Evolutionary conservation across 2,888 invertebrate species (phyloP).

Genomic region (Dione vanillae): DNA sequence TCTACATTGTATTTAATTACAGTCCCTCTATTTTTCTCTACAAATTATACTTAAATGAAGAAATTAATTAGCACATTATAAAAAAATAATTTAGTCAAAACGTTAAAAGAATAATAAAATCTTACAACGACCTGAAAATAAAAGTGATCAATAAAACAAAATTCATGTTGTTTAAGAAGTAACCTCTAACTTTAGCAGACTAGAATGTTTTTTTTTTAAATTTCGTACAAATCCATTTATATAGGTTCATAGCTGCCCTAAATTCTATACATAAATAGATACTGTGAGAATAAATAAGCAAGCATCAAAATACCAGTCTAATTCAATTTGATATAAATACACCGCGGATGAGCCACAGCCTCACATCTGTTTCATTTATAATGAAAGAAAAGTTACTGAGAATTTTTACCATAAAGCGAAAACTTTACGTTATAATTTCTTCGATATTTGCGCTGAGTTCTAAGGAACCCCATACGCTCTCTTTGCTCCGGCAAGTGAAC

Average conservation of each 20-base stretch:
- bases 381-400: constrained; percentile 4
- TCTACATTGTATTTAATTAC: too few relatives aligned
- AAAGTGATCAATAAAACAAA: too few relatives aligned
- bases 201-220: background rate
- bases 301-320: constrained; percentile 1
- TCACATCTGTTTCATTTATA: background rate
- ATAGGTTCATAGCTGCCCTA: background rate
- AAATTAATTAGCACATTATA: too few relatives aligned
- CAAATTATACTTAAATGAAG: too few relatives aligned
- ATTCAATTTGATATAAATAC: constrained; percentile 5
- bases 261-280: background rate
- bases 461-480: too few relatives aligned
- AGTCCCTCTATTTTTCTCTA: too few relatives aligned
- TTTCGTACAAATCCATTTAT: background rate
- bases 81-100: too few relatives aligned
- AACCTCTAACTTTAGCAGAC: background rate
- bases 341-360: background rate
- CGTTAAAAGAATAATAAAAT: too few relatives aligned
- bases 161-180: background rate
- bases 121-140: too few relatives aligned
- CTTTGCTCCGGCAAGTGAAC: too few relatives aligned
- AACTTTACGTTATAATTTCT: background rate
- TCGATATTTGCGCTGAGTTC: too few relatives aligned
- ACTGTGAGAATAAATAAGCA: background rate
- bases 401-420: background rate